Percentiles rank a stretch among this genome's conserved stretches.
phyloP scores from a whole-genome alignment of 2,113 vertebrate species.

The Actinemys pallida region DNA sequence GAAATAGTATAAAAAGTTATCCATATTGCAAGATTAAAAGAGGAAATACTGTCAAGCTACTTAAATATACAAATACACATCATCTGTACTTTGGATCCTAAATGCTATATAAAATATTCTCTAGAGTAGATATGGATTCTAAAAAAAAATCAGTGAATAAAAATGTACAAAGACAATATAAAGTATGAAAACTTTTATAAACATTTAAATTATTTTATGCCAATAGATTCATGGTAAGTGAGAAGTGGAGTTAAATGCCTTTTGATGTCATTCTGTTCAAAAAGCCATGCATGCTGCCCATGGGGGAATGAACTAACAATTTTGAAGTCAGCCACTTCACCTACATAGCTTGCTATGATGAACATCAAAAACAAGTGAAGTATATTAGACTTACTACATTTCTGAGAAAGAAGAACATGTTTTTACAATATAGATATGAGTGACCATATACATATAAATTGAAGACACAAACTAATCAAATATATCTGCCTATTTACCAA shows the following conservation, averaged over 20 bases:
- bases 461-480: no score
- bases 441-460: background rate
- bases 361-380: background rate
- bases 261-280: background rate
- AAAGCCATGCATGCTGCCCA: background rate
- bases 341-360: background rate
- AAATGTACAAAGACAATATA: background rate
- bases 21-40: background rate
- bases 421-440: background rate
- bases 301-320: background rate
- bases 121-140: background rate
- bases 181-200: background rate
- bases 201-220: fast-evolving
- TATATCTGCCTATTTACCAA: background rate
- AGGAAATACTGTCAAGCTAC: background rate
- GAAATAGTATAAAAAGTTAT: background rate
- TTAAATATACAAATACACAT: background rate
- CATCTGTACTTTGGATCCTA: background rate
- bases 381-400: background rate
- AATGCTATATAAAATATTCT: background rate
- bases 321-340: background rate
- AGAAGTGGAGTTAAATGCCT: background rate
- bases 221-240: background rate
- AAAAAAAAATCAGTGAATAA: background rate
- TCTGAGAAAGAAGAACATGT: background rate